These are phyloP conservation scores for Gymnosoma rotundatum DNA, from an alignment of 2,888 invertebrate species.

Conservation along the genomic window DNA sequence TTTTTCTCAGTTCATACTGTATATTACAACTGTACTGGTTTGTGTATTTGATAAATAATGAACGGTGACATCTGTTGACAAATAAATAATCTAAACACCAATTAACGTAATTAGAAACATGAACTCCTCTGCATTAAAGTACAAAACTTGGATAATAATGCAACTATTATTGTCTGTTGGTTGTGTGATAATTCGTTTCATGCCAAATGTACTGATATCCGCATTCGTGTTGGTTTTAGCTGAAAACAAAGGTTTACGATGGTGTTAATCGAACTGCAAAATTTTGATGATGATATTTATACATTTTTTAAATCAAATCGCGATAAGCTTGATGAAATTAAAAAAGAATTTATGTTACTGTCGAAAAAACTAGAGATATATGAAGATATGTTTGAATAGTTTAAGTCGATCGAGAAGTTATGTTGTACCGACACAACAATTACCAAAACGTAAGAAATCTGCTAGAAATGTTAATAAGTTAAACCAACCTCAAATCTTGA, in stretches of 20 bases:
- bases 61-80: too few relatives aligned
- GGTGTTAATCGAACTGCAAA: too few relatives aligned
- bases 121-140: too few relatives aligned
- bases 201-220: not conserved
- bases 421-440: not conserved
- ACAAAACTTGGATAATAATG: not conserved
- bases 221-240: not conserved
- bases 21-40: too few relatives aligned
- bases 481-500: too few relatives aligned
- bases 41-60: too few relatives aligned
- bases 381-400: not conserved
- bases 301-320: not conserved
- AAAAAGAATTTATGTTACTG: not conserved
- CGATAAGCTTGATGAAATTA: not conserved
- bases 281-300: not conserved
- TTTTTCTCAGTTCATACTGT: too few relatives aligned
- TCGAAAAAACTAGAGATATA: not conserved
- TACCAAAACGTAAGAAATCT: too few relatives aligned
- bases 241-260: not conserved
- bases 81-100: too few relatives aligned
- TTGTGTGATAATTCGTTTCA: not conserved
- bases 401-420: not conserved
- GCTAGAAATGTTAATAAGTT: too few relatives aligned
- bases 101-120: too few relatives aligned
- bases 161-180: not conserved